These are phyloP conservation scores for Porites cylindrica DNA, from an alignment of 92 coral and sea anemone species.

Conservation along the genomic window DNA sequence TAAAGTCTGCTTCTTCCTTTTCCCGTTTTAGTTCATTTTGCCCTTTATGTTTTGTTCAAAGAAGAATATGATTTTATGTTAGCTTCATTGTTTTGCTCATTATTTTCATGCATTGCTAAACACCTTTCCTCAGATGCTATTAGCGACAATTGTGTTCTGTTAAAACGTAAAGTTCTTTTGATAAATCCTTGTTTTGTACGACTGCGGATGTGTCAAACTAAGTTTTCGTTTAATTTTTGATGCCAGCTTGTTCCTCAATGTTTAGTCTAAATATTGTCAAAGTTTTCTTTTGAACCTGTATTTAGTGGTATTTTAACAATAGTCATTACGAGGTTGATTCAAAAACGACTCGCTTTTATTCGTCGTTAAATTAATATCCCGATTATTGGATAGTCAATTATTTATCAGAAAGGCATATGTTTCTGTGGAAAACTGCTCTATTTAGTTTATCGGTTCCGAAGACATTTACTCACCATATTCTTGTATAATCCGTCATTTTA, in stretches of 20 bases:
- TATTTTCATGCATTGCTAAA: conserved; percentile 18
- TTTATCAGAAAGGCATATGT: too few relatives aligned
- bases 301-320: too few relatives aligned
- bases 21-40: too few relatives aligned
- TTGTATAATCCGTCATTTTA: too few relatives aligned
- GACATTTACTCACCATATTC: too few relatives aligned
- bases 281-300: background rate
- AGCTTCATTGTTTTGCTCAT: background rate
- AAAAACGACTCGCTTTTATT: background rate
- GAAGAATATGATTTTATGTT: background rate
- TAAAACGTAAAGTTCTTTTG: background rate
- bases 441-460: too few relatives aligned
- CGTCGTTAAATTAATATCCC: background rate
- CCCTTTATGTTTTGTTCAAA: background rate
- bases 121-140: conserved; percentile 18
- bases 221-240: background rate
- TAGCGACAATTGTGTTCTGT: conserved; percentile 27
- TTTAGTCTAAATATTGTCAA: background rate
- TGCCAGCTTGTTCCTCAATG: background rate
- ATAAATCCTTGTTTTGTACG: background rate
- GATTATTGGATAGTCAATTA: background rate
- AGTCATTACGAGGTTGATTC: background rate
- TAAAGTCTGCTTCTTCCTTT: too few relatives aligned
- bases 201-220: background rate
- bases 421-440: too few relatives aligned